phyloP scores from a whole-genome alignment of 2,113 vertebrate species.

The Oncorhynchus keta region DNA sequence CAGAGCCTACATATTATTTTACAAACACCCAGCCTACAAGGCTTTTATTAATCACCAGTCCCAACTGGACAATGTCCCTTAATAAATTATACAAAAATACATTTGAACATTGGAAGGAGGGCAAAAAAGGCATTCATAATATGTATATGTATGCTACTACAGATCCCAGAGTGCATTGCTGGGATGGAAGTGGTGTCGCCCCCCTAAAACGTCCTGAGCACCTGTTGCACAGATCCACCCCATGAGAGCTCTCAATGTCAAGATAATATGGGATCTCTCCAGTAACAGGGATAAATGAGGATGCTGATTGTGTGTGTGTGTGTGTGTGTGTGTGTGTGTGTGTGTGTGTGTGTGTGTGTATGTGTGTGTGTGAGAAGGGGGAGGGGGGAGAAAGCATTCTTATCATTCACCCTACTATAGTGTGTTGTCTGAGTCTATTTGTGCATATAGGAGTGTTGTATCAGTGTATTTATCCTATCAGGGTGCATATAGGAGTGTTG shows the following conservation, averaged over 20 bases:
- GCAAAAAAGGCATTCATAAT: neutral
- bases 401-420: no score
- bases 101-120: constrained; percentile 69
- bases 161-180: constrained; percentile 70
- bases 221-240: constrained; percentile 75
- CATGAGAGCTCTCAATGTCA: constrained; percentile 80
- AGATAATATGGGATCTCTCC: constrained; percentile 66
- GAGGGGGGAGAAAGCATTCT: no score
- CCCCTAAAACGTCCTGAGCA: constrained; percentile 49
- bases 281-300: constrained; percentile 40
- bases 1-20: constrained; percentile 27
- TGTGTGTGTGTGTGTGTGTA: no score
- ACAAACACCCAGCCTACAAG: constrained; percentile 39
- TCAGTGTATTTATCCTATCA: no score
- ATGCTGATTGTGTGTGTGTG: neutral
- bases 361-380: neutral
- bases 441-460: no score
- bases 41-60: constrained; percentile 9
- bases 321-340: neutral
- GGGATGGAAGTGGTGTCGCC: neutral
- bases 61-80: constrained; percentile 78
- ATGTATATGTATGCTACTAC: constrained; percentile 76
- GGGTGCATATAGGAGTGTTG: no score
- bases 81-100: constrained; percentile 91
- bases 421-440: no score